Conservation (phyloP, 2,797 vertebrate genomes). For the Macroramphosus scolopax region DNA sequence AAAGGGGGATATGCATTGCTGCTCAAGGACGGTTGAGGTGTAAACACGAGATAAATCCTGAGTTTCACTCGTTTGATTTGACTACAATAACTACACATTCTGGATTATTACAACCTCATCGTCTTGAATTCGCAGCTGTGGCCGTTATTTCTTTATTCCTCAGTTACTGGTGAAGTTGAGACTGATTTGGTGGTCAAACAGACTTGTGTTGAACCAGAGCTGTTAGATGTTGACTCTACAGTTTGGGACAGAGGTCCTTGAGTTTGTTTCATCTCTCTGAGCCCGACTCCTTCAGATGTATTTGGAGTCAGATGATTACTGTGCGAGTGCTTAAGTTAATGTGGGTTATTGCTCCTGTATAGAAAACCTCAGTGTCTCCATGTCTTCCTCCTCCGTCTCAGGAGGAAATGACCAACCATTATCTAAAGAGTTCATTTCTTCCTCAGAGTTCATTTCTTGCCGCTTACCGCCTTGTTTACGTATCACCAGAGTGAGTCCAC, state of each 20-base stretch:
- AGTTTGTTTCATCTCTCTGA: too few relatives aligned
- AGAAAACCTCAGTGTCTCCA: neutral
- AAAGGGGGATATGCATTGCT: neutral
- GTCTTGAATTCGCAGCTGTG: neutral
- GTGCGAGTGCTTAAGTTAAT: neutral
- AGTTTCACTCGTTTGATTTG: too few relatives aligned
- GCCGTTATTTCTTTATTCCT: too few relatives aligned
- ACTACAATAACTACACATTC: too few relatives aligned
- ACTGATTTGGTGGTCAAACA: too few relatives aligned
- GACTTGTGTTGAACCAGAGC: too few relatives aligned
- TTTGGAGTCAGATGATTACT: too few relatives aligned
- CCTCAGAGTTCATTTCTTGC: slow-evolving; percentile 18
- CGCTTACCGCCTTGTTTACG: too few relatives aligned
- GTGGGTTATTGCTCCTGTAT: neutral
- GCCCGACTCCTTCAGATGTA: too few relatives aligned
- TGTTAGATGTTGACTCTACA: too few relatives aligned
- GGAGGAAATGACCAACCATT: slow-evolving; percentile 14
- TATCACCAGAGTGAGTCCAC: slow-evolving; percentile 16
- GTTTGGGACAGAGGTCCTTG: too few relatives aligned
- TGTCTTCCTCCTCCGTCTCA: slow-evolving; percentile 1
- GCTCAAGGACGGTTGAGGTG: neutral
- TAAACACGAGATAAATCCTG: slow-evolving; percentile 1
- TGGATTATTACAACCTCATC: neutral
- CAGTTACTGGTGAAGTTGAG: too few relatives aligned
- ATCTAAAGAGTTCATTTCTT: slow-evolving; percentile 19